Base-by-base conservation (phyloP, 1,140 invertebrate genomes). In the Dreissena polymorpha region DNA sequence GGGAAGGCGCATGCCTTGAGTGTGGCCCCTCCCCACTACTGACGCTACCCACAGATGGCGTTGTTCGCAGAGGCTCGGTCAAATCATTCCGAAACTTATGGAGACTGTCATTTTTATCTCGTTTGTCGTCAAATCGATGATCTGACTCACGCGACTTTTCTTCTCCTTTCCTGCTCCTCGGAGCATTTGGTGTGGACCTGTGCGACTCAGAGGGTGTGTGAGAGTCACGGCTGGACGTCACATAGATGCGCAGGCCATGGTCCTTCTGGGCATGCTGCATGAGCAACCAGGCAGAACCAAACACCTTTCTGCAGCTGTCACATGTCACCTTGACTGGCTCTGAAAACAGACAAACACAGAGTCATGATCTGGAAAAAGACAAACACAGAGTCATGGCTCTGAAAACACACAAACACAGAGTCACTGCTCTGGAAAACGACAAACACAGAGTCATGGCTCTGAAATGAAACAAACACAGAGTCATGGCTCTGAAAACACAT, bases 281-380 rank as follows among this genome's bases (percentile, higher is more conserved):
- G 84, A 99, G 94, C 65, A 96, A 95, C 98, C 98, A 99, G 0
- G 98, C 97, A 27, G 98, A 98, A 86, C 96, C 95, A 72, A 97
- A 95, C 63, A 96, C 95, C 73, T 96, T 95, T 87, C 98, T 98
- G 93, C 98, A 99, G 51, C 98, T 98, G 21, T 96, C 97, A 93
- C 98, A 99, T 60, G 97, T 96, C 92, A 98, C 97, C 94, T 97
- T 97, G 92, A 96, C 96, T 83, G 98, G 98, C 94, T 99, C 98
- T 99, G 96, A 65, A 92, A 90, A 80, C 49, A 78, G 70, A 95
- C 96, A 95, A 88, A 83, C 39, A 39, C 39, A 90, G 85, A n/a
- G n/a, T n/a, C n/a, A n/a, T n/a, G n/a, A n/a, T n/a, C n/a, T n/a
- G n/a, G n/a, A n/a, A n/a, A n/a, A n/a, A n/a, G n/a, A n/a, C n/a